A percentile compares a stretch with the other conserved stretches of the same genome.
Conservation (phyloP, 2,888 invertebrate species). For the Caenorhabditis sp. region DNA sequence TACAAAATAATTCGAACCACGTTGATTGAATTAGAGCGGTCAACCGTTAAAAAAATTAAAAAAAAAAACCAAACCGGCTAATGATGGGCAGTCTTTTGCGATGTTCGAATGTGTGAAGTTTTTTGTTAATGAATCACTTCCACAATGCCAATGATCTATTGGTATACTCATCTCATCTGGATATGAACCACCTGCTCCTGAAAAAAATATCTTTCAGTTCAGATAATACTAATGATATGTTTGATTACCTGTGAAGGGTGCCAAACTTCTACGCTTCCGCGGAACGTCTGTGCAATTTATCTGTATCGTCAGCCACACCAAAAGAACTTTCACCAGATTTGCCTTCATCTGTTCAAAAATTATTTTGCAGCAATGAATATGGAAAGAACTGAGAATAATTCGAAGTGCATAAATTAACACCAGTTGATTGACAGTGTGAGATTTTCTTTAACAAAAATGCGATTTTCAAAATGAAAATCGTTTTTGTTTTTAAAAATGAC, state of each 20-base stretch:
- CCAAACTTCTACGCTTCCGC: constrained; percentile 8
- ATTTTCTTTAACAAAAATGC: background rate
- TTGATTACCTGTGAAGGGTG: constrained; percentile 20
- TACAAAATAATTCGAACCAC: background rate
- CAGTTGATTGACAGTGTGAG: background rate
- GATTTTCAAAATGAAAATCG: too few species aligned
- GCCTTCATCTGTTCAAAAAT: background rate
- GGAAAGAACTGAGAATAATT: background rate
- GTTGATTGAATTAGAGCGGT: constrained; percentile 4
- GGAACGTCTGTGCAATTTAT: background rate
- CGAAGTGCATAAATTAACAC: background rate
- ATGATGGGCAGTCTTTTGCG: constrained; percentile 26
- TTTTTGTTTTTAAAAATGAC: too few species aligned
- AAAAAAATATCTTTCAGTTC: background rate
- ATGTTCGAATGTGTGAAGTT: constrained; percentile 20
- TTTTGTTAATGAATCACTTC: constrained; percentile 24
- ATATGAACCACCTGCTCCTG: constrained; percentile 22
- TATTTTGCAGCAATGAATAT: background rate
- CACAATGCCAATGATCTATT: constrained; percentile 43
- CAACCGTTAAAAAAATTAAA: background rate
- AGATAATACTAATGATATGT: background rate
- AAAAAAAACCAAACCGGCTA: constrained; percentile 22
- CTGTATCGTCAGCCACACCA: background rate
- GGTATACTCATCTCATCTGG: constrained; percentile 16
- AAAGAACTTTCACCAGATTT: background rate